Evolutionary conservation across 2,888 invertebrate genomes (phyloP).

Genomic region (Pyralis farinalis): DNA sequence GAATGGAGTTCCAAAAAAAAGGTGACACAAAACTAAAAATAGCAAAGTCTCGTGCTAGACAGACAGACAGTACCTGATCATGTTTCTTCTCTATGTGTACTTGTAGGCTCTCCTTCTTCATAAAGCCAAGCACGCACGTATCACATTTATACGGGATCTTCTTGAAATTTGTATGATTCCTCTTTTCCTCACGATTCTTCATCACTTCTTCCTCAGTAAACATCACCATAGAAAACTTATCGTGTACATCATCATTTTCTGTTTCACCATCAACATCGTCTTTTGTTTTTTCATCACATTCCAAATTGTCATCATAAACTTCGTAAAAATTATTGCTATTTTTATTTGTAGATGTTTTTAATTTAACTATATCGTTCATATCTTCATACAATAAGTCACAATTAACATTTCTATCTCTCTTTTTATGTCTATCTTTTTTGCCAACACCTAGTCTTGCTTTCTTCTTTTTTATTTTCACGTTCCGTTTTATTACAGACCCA

Average conservation of each 20-base stretch:
- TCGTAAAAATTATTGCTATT: neutral
- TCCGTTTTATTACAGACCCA: neutral
- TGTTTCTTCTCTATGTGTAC: constrained; percentile 43
- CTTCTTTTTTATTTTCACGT: neutral
- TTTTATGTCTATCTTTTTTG: neutral
- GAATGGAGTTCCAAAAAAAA: no score
- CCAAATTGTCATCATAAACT: neutral
- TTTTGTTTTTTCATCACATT: constrained; percentile 1
- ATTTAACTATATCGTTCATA: no score
- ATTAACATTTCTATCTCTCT: neutral
- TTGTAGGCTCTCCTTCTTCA: constrained; percentile 34
- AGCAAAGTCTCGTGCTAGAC: no score
- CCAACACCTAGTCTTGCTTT: no score
- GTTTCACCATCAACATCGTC: neutral
- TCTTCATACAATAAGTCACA: no score
- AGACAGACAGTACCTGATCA: constrained; percentile 30
- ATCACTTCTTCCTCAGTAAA: constrained; percentile 47
- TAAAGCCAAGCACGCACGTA: constrained; percentile 52
- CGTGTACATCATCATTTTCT: constrained; percentile 14
- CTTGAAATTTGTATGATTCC: constrained; percentile 51
- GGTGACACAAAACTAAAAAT: no score
- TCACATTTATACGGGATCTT: constrained; percentile 56
- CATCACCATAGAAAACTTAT: constrained; percentile 36
- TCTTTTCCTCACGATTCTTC: constrained; percentile 43
- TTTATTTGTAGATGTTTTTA: neutral